Evolutionary conservation across 2,888 invertebrate species (phyloP), one percentile per base, ranked within the genome.

Genomic region (Rhodophaea formosa): DNA sequence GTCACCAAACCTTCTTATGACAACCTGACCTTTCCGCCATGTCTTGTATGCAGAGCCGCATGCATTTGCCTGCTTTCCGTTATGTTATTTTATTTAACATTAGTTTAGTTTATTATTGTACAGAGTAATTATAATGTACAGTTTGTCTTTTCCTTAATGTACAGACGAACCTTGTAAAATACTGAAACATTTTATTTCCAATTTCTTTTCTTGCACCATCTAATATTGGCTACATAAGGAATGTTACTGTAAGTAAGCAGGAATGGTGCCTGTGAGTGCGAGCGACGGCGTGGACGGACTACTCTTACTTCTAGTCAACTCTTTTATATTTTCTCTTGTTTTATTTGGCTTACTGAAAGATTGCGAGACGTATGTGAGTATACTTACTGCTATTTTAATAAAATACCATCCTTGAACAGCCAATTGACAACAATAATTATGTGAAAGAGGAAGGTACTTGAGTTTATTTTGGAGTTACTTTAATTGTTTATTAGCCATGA

Each of bases 31-130:
- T 92, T 92, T 89, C 93, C 92, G 92, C 93, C 93, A 93, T 93
- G 93, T 88, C 89, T 90, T 91, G 91, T 91, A 92, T 91, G 92
- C 91, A 89, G 91, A 86, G 92, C 91, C 82, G 94, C 94, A 93
- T 93, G 93, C 92, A 86, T 87, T 93, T 94, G 94, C 94, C 94
- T 94, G 94, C 93, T 93, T 93, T 94, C 90, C 90, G 92, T 93
- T 93, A 86, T 83, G 92, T 92, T 92, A 70, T 85, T 80, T 81
- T 77, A 75, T 92, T 90, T 92, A 84, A 82, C 84, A 75, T 91
- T 91, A 91, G 89, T 91, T 88, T 76, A 77, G 84, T 84, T 86
- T 79, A 84, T 83, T 86, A 85, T 79, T 89, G 89, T 91, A 91
- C 80, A 88, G 86, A 88, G 86, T 90, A 88, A 82, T 73, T 79